Conservation (phyloP, 2,113 vertebrate species). For the Loxodonta africana region DNA sequence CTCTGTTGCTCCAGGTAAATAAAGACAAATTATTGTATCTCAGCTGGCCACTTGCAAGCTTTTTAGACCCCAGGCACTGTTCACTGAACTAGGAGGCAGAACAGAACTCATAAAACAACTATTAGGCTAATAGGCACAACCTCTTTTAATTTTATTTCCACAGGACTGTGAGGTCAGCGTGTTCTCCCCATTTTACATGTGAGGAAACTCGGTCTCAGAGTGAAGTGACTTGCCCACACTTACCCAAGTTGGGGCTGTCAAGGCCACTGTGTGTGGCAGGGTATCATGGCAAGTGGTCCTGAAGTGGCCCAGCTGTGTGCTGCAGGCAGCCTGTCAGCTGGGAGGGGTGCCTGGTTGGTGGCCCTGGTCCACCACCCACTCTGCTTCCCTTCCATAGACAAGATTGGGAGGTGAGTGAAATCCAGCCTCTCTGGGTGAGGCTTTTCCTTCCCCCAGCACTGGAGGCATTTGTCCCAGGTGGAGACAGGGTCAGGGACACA, state of each 20-base stretch:
- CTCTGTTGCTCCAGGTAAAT: no score
- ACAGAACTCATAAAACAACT: background rate
- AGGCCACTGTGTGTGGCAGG: background rate
- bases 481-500: background rate
- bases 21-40: no score
- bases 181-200: background rate
- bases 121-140: background rate
- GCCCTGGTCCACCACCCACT: background rate
- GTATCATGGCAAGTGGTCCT: background rate
- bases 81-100: no score
- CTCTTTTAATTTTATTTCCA: background rate
- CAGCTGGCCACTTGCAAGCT: no score
- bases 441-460: background rate
- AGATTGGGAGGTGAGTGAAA: background rate
- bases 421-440: background rate
- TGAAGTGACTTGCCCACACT: background rate
- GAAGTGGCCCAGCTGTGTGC: background rate
- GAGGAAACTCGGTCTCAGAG: background rate
- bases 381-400: background rate
- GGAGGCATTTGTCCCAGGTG: background rate
- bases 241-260: background rate
- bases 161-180: background rate
- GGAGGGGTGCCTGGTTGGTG: fast-evolving
- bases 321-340: background rate
- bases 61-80: no score